A percentile compares a stretch with the other conserved stretches of the same genome.
These are phyloP conservation scores for Ceratosolen solmsi DNA, from an alignment of 1,140 invertebrate genomes.

Conservation along the genomic window DNA sequence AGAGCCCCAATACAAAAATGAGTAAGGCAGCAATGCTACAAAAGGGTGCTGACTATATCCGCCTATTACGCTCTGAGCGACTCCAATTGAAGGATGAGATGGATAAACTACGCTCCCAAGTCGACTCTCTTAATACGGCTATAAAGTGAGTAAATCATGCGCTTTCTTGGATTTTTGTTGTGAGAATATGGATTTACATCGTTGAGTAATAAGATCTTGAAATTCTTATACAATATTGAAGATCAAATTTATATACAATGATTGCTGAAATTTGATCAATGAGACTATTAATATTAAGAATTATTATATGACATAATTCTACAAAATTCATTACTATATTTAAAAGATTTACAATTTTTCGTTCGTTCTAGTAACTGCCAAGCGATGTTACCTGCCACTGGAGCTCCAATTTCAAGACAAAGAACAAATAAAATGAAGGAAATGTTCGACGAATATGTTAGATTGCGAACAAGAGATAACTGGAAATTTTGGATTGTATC, in stretches of 20 bases:
- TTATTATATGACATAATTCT: no score
- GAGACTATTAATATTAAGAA: no score
- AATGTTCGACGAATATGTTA: conserved; percentile 95
- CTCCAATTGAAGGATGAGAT: conserved; percentile 92
- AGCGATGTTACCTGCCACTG: conserved; percentile 94
- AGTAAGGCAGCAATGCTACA: conserved; percentile 98
- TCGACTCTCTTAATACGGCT: conserved; percentile 91
- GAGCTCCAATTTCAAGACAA: conserved; percentile 92
- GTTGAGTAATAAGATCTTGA: no score
- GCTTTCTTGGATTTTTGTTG: no score
- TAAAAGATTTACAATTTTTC: not conserved
- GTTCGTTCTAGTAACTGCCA: conserved; percentile 85
- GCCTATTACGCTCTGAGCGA: conserved; percentile 89
- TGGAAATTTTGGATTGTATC: conserved; percentile 99
- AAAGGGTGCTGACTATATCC: conserved; percentile 96
- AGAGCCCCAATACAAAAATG: conserved; percentile 92
- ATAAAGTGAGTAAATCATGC: conserved; percentile 81
- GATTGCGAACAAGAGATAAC: conserved; percentile 87
- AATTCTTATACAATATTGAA: no score
- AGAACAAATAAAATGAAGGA: conserved; percentile 94
- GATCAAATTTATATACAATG: no score
- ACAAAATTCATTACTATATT: no score
- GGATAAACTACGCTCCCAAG: conserved; percentile 87
- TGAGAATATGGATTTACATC: no score
- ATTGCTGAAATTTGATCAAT: no score